Conservation (phyloP, 2,797 vertebrate genomes). For the Lutjanus campechanus region DNA sequence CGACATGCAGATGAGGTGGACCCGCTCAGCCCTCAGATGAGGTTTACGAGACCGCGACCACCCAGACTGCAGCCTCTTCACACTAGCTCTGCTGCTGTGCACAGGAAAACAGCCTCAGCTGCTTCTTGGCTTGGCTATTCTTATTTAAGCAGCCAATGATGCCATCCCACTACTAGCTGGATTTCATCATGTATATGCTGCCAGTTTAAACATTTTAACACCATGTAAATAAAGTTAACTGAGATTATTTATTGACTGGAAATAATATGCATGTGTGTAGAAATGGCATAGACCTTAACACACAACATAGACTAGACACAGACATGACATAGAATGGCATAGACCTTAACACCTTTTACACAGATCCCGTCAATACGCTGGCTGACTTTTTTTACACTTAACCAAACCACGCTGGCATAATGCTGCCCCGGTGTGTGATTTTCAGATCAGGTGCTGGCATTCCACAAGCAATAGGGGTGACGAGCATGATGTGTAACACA, state of each 20-base stretch:
- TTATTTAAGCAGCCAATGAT: slow-evolving; percentile 1
- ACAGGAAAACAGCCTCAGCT: not conserved
- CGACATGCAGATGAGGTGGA: slow-evolving; percentile 16
- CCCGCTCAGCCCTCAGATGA: slow-evolving; percentile 6
- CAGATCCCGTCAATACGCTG: too few relatives aligned
- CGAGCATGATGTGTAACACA: too few relatives aligned
- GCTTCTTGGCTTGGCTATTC: not conserved
- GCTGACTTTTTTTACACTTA: too few relatives aligned
- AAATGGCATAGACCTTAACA: not conserved
- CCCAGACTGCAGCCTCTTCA: not conserved
- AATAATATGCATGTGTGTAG: not conserved
- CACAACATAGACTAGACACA: too few relatives aligned
- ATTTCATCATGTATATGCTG: slow-evolving; percentile 1
- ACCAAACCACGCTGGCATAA: too few relatives aligned
- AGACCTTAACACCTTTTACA: too few relatives aligned
- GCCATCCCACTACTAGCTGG: not conserved
- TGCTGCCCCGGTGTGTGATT: too few relatives aligned
- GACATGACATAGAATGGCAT: too few relatives aligned
- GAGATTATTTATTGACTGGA: not conserved
- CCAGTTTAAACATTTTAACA: not conserved
- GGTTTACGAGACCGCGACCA: slow-evolving; percentile 28
- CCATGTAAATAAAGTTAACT: not conserved
- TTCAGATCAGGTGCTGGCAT: too few relatives aligned
- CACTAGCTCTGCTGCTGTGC: slow-evolving; percentile 21
- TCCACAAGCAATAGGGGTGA: too few relatives aligned